These are phyloP conservation scores for Microcebus jonahi DNA, from an alignment of 2,113 vertebrate genomes.

Conservation along the genomic window DNA sequence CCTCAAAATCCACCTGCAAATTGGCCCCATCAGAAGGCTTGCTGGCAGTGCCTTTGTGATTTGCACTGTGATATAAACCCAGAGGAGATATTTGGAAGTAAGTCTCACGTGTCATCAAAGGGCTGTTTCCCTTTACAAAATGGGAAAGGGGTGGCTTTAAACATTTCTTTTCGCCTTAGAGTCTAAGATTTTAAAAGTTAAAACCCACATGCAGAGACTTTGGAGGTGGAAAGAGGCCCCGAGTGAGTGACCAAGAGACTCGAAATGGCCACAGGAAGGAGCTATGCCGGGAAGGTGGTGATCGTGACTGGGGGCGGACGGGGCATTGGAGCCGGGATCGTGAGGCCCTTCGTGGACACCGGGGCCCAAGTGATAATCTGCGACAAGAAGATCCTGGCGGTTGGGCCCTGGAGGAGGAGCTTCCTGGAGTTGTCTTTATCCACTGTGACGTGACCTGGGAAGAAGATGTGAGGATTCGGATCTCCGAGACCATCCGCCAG, in stretches of 20 bases:
- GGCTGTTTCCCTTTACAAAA: background rate
- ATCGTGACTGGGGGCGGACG: slow-evolving; percentile 89
- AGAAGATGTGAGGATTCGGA: slow-evolving; percentile 81
- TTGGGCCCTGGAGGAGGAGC: slow-evolving; percentile 80
- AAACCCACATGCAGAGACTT: background rate
- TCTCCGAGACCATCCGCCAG: too few species aligned
- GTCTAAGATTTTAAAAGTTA: slow-evolving; percentile 29
- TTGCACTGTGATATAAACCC: background rate
- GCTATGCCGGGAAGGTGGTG: slow-evolving; percentile 86
- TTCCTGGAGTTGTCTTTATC: slow-evolving; percentile 82
- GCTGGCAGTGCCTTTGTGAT: background rate
- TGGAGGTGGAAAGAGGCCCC: background rate
- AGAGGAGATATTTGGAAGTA: background rate
- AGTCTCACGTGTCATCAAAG: background rate
- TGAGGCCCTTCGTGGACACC: slow-evolving; percentile 58
- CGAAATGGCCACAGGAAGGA: slow-evolving; percentile 27
- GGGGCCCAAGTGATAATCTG: slow-evolving; percentile 67
- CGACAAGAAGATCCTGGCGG: slow-evolving; percentile 80
- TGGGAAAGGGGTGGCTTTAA: background rate
- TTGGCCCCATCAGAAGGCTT: background rate
- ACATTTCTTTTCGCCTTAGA: background rate
- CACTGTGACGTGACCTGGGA: slow-evolving; percentile 86
- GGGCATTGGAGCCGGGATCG: slow-evolving; percentile 66
- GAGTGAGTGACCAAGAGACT: background rate
- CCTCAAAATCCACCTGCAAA: background rate